These are phyloP conservation scores for Branchinecta lynchi DNA, from an alignment of 1,140 invertebrate genomes.

Conservation along the genomic window DNA sequence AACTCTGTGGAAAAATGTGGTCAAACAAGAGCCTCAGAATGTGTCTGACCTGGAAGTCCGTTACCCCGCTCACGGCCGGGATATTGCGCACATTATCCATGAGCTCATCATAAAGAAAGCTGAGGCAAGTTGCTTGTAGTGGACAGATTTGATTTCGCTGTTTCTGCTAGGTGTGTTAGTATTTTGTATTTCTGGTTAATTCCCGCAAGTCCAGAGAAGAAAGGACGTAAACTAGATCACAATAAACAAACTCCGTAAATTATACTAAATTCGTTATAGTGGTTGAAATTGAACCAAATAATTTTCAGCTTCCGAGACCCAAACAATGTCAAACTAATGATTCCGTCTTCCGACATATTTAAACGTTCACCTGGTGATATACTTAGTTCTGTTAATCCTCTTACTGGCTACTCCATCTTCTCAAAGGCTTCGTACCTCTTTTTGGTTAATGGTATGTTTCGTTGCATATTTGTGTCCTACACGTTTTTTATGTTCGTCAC, in stretches of 20 bases:
- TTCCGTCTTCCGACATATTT: too few relatives aligned
- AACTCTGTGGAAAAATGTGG: conserved; percentile 31
- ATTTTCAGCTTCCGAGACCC: too few relatives aligned
- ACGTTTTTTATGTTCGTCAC: too few relatives aligned
- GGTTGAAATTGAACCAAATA: too few relatives aligned
- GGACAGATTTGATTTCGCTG: conserved; percentile 15
- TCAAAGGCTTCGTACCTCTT: too few relatives aligned
- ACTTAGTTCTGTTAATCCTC: too few relatives aligned
- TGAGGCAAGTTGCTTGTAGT: conserved; percentile 25
- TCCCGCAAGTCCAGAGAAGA: too few relatives aligned
- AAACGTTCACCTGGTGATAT: too few relatives aligned
- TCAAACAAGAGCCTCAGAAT: conserved; percentile 23
- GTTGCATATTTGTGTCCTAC: background rate
- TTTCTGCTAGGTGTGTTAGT: conserved; percentile 9
- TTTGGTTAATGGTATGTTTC: too few relatives aligned
- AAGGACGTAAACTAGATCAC: background rate
- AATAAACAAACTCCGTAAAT: too few relatives aligned
- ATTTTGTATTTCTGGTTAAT: background rate
- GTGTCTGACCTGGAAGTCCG: conserved; percentile 36
- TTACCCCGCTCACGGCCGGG: conserved; percentile 35
- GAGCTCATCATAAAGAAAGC: conserved; percentile 28
- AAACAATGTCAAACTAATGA: too few relatives aligned
- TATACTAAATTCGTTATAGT: background rate
- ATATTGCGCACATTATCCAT: conserved; percentile 34
- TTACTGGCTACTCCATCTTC: too few relatives aligned